phyloP scores from a whole-genome alignment of 2,113 vertebrate genomes.

The Mola mola region DNA sequence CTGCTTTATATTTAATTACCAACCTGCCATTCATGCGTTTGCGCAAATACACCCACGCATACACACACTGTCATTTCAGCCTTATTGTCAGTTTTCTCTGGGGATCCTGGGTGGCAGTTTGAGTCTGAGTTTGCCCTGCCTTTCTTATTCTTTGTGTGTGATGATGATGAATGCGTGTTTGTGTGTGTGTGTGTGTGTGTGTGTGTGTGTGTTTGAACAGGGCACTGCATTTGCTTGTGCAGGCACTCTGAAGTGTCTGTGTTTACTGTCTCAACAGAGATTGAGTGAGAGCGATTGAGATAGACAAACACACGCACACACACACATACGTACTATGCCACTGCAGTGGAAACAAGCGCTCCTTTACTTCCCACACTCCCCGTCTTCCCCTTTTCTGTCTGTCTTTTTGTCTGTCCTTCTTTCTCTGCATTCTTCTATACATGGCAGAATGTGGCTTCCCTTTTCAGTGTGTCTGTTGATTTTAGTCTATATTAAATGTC shows the following conservation, averaged over 20 bases:
- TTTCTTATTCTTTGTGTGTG: slow-evolving; percentile 24
- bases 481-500: too few relatives aligned
- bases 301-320: slow-evolving; percentile 57
- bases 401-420: slow-evolving; percentile 1
- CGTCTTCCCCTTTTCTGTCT: slow-evolving; percentile 1
- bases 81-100: slow-evolving; percentile 49
- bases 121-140: slow-evolving; percentile 29
- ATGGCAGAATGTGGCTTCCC: too few relatives aligned
- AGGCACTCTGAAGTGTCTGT: slow-evolving; percentile 66
- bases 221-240: slow-evolving; percentile 47
- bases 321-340: slow-evolving; percentile 43
- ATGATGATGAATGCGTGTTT: too few relatives aligned
- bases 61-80: slow-evolving; percentile 19
- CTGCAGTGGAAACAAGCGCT: slow-evolving; percentile 71
- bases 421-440: not conserved
- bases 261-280: slow-evolving; percentile 68
- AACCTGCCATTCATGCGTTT: slow-evolving; percentile 5
- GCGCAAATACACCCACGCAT: slow-evolving; percentile 3
- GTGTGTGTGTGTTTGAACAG: slow-evolving; percentile 45
- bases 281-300: slow-evolving; percentile 43
- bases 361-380: slow-evolving; percentile 53
- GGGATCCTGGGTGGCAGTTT: slow-evolving; percentile 26
- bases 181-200: slow-evolving; percentile 25
- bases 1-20: slow-evolving; percentile 60
- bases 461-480: too few relatives aligned